These are phyloP conservation scores for Eurois occulta DNA, from an alignment of 2,888 invertebrate species.

Conservation along the genomic window DNA sequence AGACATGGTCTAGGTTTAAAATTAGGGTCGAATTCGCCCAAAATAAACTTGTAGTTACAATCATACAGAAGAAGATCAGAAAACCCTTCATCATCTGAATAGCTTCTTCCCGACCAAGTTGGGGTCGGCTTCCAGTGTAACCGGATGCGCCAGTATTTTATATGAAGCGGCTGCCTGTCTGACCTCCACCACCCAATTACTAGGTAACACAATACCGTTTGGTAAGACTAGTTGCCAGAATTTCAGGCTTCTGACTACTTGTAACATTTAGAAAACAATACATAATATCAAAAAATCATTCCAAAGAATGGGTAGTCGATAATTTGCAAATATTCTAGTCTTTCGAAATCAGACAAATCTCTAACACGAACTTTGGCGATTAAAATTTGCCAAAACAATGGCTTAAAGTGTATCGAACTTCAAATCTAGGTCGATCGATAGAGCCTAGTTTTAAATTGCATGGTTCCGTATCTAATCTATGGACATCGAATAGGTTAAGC, in stretches of 20 bases:
- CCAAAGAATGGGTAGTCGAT: background rate
- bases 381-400: slow-evolving; percentile 25
- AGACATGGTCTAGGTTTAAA: background rate
- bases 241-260: background rate
- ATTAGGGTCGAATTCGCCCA: background rate
- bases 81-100: background rate
- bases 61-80: background rate
- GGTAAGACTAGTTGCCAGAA: background rate
- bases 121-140: background rate
- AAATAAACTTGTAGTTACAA: background rate
- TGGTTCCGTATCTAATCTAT: slow-evolving; percentile 35
- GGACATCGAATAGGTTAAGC: slow-evolving; percentile 25
- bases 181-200: background rate
- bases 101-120: background rate
- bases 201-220: background rate
- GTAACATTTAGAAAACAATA: background rate
- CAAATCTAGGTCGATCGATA: slow-evolving; percentile 54
- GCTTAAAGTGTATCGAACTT: slow-evolving; percentile 11
- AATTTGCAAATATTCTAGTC: background rate
- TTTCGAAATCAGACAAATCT: too few relatives aligned
- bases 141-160: background rate
- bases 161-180: background rate
- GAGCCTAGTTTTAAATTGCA: slow-evolving; percentile 29
- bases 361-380: background rate
- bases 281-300: background rate